Evolutionary conservation across 1,140 invertebrate genomes (phyloP).

Genomic region (Scylla paramamosain): DNA sequence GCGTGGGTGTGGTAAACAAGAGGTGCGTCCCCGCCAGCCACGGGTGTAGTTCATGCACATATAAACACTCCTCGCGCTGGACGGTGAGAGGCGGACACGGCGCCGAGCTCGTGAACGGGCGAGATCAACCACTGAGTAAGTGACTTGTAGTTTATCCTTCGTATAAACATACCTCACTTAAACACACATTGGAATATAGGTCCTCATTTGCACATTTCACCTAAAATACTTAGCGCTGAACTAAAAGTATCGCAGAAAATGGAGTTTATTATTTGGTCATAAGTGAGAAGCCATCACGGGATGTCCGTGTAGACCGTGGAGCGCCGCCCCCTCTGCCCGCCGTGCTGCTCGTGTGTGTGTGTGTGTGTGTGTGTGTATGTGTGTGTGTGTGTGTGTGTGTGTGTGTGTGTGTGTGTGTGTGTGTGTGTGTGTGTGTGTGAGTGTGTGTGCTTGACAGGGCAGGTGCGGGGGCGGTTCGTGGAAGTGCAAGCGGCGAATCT

Average conservation of each 20-base stretch:
- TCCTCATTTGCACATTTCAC: conserved; percentile 35
- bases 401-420: too few species aligned
- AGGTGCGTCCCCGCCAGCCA: background rate
- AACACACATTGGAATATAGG: conserved; percentile 24
- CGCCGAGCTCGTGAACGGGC: conserved; percentile 33
- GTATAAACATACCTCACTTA: conserved; percentile 56
- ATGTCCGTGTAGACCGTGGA: too few species aligned
- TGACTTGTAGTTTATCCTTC: conserved; percentile 25
- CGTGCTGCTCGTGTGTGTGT: background rate
- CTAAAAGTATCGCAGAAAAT: background rate
- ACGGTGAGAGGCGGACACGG: conserved; percentile 65
- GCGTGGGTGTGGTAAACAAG: background rate
- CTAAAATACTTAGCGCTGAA: background rate
- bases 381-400: background rate
- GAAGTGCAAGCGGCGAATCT: too few species aligned
- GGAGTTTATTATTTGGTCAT: background rate
- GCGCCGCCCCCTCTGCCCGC: too few species aligned
- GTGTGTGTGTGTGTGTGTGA: too few species aligned
- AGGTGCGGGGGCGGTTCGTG: too few species aligned
- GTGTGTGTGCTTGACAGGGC: too few species aligned
- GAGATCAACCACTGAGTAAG: conserved; percentile 36
- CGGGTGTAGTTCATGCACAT: background rate
- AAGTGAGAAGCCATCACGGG: background rate
- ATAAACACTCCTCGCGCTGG: conserved; percentile 58
- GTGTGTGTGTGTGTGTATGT: background rate